These are phyloP conservation scores for Smutsia temminckii DNA, from an alignment of 2,797 vertebrate genomes.

Conservation along the genomic window DNA sequence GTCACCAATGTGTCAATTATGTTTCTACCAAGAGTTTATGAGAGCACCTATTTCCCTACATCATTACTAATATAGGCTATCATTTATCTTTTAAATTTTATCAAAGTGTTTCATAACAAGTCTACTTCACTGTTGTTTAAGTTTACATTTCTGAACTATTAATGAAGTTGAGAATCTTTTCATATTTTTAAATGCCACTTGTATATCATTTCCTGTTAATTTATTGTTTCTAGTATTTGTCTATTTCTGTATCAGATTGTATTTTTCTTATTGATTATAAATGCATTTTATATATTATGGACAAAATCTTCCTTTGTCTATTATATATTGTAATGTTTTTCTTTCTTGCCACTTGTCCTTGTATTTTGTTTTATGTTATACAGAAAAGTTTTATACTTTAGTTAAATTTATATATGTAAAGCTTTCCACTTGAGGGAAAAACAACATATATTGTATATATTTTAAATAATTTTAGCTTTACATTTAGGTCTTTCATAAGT, in stretches of 20 bases:
- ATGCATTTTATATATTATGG: neutral
- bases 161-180: neutral
- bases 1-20: neutral
- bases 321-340: neutral
- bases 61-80: neutral
- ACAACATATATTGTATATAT: neutral
- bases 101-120: neutral
- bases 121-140: neutral
- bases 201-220: neutral
- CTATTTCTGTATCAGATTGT: neutral
- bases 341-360: neutral
- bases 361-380: neutral
- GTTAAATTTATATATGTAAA: neutral
- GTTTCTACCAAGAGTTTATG: neutral
- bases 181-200: neutral
- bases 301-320: neutral
- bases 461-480: neutral
- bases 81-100: conserved; percentile 37
- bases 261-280: neutral
- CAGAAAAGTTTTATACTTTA: neutral
- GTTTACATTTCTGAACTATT: conserved; percentile 29
- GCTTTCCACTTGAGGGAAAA: neutral
- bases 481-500: neutral
- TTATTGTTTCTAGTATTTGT: neutral
- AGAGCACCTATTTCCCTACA: neutral